Base-by-base conservation (phyloP, 2,113 vertebrate genomes). In the Paraplagusia blochii region DNA sequence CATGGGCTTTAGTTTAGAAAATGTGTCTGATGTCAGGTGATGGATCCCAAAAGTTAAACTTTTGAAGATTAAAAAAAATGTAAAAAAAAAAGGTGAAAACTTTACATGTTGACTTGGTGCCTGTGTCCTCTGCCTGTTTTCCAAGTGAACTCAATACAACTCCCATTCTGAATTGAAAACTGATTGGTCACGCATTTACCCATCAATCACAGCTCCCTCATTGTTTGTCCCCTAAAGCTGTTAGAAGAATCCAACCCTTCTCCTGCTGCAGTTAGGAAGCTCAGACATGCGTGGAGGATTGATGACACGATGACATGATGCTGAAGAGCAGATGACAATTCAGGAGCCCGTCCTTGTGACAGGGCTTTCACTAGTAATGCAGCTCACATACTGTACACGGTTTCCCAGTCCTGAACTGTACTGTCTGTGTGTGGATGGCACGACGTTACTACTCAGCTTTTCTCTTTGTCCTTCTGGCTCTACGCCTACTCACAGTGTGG, bases 1-100 rank as follows among this genome's bases (percentile, higher is more conserved):
- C 50, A 52, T 35, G 15, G 53, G 72, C 63, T 76, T 81, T 68
- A 44, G 43, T 33, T 19, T 74, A 63, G 72, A 55, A 56, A 4
- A 49, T 44, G 36, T 29, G 10, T 54, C 70, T 44, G 40, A 2
- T 33, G 69, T 69, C 55, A 73, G 49, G 69, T 33, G 17, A 59
- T 63, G 53, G 58, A 76, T 65, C 57, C 68, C 61, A 73, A 57
- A 64, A 22, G 17, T 55, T 33, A 13, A 19, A 72, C 47, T 48
- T 57, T 40, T 34, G 59, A 18, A 44, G 19, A 29, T 52, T 40
- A 39, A 50, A 42, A 15, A 55, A 36, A 15, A 38, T 2, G 5
- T 9, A 38, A 38, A 9, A 38, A 11, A 60, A 70, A 57, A 15
- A 7, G 1, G 34, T 58, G 35, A 46, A 54, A 35, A 22, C 53